Conservation (phyloP, 2,113 vertebrate species). For the Amazona guildingii region DNA sequence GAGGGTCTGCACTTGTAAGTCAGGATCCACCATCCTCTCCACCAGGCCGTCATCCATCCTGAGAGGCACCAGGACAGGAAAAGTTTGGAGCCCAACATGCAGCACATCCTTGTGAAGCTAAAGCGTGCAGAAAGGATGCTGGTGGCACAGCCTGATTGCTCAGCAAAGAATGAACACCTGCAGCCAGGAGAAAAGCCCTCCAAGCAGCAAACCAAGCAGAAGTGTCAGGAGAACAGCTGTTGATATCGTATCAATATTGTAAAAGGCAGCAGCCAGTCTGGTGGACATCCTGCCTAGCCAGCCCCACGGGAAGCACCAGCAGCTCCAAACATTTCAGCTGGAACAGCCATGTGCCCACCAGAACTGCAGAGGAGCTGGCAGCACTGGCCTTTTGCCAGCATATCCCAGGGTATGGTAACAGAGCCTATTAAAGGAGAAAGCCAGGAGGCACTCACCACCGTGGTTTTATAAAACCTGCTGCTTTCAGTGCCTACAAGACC, state of each 20-base stretch:
- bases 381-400: background rate
- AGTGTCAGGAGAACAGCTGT: background rate
- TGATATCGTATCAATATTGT: accelerated
- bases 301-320: accelerated
- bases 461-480: background rate
- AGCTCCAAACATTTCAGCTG: background rate
- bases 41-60: background rate
- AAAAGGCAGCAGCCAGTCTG: background rate
- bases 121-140: background rate
- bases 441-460: accelerated
- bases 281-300: background rate
- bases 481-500: background rate
- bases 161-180: background rate
- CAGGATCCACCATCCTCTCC: background rate
- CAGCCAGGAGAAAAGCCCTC: background rate
- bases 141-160: background rate
- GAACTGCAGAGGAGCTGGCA: background rate
- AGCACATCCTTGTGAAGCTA: background rate
- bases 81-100: background rate
- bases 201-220: background rate
- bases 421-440: background rate
- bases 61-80: background rate
- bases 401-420: background rate
- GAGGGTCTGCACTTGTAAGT: background rate
- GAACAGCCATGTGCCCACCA: background rate